Evolutionary conservation across 2,888 invertebrate genomes (phyloP).

Genomic region (Caenorhabditis angaria): DNA sequence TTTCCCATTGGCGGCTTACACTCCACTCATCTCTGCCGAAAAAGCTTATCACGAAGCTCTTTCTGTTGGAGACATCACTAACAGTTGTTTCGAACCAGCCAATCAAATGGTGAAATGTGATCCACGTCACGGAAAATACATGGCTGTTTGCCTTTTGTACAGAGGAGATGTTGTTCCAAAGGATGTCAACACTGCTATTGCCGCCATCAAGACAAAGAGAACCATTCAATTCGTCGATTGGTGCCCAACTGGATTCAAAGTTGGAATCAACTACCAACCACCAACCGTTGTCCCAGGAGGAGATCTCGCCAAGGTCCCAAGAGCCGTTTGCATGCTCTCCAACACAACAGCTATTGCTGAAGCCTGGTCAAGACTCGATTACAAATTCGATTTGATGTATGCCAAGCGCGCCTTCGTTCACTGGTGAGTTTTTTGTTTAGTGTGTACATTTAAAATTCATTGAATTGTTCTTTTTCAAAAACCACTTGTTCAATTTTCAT

Average conservation of each 20-base stretch:
- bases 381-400: slow-evolving; percentile 83
- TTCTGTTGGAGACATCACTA: slow-evolving; percentile 82
- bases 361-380: slow-evolving; percentile 83
- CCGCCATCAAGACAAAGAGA: slow-evolving; percentile 91
- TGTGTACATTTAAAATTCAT: not conserved
- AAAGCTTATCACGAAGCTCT: slow-evolving; percentile 67
- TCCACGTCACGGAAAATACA: slow-evolving; percentile 78
- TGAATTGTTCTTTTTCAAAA: not conserved
- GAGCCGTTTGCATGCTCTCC: slow-evolving; percentile 86
- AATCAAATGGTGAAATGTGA: slow-evolving; percentile 91
- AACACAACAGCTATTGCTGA: slow-evolving; percentile 91
- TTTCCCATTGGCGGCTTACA: slow-evolving; percentile 81
- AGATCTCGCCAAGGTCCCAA: slow-evolving; percentile 80
- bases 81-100: slow-evolving; percentile 85
- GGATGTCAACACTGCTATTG: slow-evolving; percentile 91
- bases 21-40: slow-evolving; percentile 67
- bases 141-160: slow-evolving; percentile 74
- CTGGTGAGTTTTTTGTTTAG: no score
- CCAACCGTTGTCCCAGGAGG: slow-evolving; percentile 89
- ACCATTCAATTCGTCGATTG: slow-evolving; percentile 83
- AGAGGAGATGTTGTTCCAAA: slow-evolving; percentile 90
- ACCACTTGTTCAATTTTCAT: not conserved
- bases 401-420: slow-evolving; percentile 76
- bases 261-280: slow-evolving; percentile 77
- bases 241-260: slow-evolving; percentile 73